phyloP scores from a whole-genome alignment of 2,888 invertebrate genomes.

The Silvanus unidentatus region DNA sequence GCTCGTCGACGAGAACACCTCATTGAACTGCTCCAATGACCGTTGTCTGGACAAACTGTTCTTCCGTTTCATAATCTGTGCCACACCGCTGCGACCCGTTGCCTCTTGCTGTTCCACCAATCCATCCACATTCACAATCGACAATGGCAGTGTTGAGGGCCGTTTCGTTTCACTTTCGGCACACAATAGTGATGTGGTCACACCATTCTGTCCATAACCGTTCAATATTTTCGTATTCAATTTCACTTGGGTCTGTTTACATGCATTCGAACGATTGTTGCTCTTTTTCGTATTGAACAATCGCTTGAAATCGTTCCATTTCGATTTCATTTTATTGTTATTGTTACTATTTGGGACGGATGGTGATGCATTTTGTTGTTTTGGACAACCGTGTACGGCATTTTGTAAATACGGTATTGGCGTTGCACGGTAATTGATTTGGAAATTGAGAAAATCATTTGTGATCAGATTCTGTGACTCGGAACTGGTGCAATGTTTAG shows the following conservation, averaged over 20 bases:
- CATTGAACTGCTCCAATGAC: conserved; percentile 69
- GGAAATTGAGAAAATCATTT: conserved; percentile 49
- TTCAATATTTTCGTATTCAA: conserved; percentile 51
- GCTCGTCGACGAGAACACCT: conserved; percentile 64
- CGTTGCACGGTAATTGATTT: conserved; percentile 48
- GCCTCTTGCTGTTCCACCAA: conserved; percentile 23
- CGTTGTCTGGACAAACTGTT: conserved; percentile 55
- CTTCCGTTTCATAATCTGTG: conserved; percentile 39
- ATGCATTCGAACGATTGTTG: conserved; percentile 22
- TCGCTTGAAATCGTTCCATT: conserved; percentile 51
- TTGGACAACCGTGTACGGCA: conserved; percentile 55
- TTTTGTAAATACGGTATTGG: conserved; percentile 70
- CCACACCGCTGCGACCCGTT: conserved; percentile 36
- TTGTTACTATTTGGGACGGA: background rate
- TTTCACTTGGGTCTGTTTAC: conserved; percentile 46
- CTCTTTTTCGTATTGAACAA: conserved; percentile 41
- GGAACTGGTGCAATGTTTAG: conserved; percentile 51
- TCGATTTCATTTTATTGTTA: conserved; percentile 36
- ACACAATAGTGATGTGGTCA: conserved; percentile 47
- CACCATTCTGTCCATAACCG: conserved; percentile 46
- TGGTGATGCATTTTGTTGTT: conserved; percentile 39
- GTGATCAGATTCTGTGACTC: conserved; percentile 50
- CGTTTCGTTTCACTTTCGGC: conserved; percentile 27
- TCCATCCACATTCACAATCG: conserved; percentile 23
- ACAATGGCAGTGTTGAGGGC: conserved; percentile 48